Evolutionary conservation across 2,888 invertebrate genomes (phyloP).

Genomic region (Athripsodes cinereus): DNA sequence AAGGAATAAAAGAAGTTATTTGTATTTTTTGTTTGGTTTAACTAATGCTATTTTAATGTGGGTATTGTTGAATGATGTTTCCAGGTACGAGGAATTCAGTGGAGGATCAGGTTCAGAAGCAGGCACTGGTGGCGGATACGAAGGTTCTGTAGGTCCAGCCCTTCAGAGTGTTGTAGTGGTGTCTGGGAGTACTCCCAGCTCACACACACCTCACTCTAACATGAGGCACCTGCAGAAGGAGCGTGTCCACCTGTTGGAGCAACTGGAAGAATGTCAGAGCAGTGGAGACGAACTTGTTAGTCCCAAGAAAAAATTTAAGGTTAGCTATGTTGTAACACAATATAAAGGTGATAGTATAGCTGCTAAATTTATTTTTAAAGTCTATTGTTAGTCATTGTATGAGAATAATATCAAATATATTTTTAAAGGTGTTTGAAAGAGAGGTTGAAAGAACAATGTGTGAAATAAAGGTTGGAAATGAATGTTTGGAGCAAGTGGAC

Average conservation of each 20-base stretch:
- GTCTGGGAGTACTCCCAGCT: constrained; percentile 38
- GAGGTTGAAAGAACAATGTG: too few species aligned
- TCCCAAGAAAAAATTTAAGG: constrained; percentile 60
- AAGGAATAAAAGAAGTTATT: too few species aligned
- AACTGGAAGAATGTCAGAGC: constrained; percentile 64
- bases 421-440: too few species aligned
- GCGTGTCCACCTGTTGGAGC: constrained; percentile 62
- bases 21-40: not conserved
- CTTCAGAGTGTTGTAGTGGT: constrained; percentile 52
- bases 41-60: not conserved
- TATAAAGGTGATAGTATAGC: too few species aligned
- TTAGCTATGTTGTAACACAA: too few species aligned
- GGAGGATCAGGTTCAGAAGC: constrained; percentile 51
- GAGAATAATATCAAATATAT: too few species aligned
- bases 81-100: constrained; percentile 66
- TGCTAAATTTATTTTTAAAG: too few species aligned
- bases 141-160: constrained; percentile 33
- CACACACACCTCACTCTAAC: constrained; percentile 35
- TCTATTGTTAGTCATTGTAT: too few species aligned
- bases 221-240: constrained; percentile 65
- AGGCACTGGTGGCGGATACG: constrained; percentile 46
- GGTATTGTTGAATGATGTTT: not conserved
- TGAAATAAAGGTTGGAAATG: too few species aligned
- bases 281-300: constrained; percentile 62
- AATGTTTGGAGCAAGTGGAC: too few species aligned